These are phyloP conservation scores for Anguilla marmorata DNA, from an alignment of 2,797 vertebrate genomes.

Conservation along the genomic window DNA sequence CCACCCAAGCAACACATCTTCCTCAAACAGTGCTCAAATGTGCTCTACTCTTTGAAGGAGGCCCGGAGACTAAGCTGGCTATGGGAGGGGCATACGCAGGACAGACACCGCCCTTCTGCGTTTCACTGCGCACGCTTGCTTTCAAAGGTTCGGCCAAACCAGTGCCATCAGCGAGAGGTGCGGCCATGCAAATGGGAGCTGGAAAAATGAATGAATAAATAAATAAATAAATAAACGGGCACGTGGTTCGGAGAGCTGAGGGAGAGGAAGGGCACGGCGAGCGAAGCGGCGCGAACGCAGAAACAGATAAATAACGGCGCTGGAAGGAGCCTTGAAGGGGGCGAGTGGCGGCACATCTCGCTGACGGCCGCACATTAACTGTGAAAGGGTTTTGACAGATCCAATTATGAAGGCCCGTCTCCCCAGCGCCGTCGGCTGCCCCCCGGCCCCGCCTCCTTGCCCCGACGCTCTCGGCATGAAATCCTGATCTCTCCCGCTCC, in stretches of 20 bases:
- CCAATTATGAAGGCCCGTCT: conserved; percentile 40
- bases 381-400: conserved; percentile 38
- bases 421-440: background rate
- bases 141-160: background rate
- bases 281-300: background rate
- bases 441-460: background rate
- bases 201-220: background rate
- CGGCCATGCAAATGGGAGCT: background rate
- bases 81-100: background rate
- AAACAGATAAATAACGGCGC: conserved; percentile 32
- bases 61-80: background rate
- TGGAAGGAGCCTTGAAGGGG: conserved; percentile 31
- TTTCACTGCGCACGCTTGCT: background rate
- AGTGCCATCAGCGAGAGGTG: background rate
- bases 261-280: background rate
- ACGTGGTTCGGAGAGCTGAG: background rate
- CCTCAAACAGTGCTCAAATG: background rate
- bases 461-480: conserved; percentile 22
- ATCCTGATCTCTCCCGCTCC: conserved; percentile 20
- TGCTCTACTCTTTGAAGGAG: background rate
- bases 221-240: conserved; percentile 8
- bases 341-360: conserved; percentile 31
- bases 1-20: background rate
- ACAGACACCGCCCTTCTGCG: no score
- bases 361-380: conserved; percentile 39